phyloP scores from a whole-genome alignment of 2,113 vertebrate species.

The Xyrauchen texanus region DNA sequence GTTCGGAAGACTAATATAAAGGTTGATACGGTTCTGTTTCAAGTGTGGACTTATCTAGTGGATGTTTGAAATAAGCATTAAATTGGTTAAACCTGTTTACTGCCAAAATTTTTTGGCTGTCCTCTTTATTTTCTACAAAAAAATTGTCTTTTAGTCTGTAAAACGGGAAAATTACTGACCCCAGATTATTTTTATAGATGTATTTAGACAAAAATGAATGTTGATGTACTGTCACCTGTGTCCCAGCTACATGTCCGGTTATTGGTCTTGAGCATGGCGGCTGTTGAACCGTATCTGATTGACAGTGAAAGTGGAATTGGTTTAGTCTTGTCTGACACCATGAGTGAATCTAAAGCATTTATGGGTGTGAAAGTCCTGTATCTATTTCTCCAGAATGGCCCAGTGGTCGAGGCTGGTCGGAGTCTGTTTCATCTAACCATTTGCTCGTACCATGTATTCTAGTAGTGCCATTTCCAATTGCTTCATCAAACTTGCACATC shows the following conservation, averaged over 20 bases:
- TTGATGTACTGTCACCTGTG: not conserved
- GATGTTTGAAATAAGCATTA: too few species aligned
- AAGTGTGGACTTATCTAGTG: too few species aligned
- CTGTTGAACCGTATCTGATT: not conserved
- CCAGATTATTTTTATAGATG: not conserved
- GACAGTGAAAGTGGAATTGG: too few species aligned
- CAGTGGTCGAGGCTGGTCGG: conserved; percentile 71
- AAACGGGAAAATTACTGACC: not conserved
- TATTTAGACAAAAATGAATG: not conserved
- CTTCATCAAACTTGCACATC: conserved; percentile 27
- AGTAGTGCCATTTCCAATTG: not conserved
- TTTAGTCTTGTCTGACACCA: too few species aligned
- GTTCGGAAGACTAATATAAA: not conserved
- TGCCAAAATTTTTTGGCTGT: too few species aligned
- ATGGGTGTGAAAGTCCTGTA: not conserved
- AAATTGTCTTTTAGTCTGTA: too few species aligned
- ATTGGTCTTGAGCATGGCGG: not conserved
- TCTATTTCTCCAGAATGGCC: conserved; percentile 37
- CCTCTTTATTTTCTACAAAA: too few species aligned
- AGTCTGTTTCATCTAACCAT: conserved; percentile 67
- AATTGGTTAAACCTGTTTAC: too few species aligned
- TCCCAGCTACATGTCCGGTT: not conserved
- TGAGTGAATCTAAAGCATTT: not conserved
- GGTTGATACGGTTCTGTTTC: not conserved
- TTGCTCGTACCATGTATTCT: conserved; percentile 15